phyloP scores from a whole-genome alignment of 2,797 vertebrate genomes.

The Cynopterus sphinx region DNA sequence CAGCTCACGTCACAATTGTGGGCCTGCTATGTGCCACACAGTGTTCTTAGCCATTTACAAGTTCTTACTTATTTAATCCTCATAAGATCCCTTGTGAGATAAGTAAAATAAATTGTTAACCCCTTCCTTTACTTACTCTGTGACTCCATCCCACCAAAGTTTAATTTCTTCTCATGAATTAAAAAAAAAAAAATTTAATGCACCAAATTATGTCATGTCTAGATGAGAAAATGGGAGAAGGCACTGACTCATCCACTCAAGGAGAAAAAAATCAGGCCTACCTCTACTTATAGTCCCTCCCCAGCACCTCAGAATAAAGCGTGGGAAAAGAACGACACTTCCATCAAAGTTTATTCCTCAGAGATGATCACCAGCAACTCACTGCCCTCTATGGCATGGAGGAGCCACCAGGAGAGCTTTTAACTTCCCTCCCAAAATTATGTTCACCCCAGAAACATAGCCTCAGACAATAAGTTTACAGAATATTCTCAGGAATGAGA shows the following conservation, averaged over 20 bases:
- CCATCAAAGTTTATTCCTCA: slow-evolving; percentile 58
- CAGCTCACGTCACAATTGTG: fast-evolving
- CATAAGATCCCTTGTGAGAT: not conserved
- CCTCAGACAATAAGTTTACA: not conserved
- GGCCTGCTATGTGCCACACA: not conserved
- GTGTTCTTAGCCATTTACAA: not conserved
- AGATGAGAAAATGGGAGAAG: not conserved
- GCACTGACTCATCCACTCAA: not conserved
- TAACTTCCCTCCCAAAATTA: not conserved
- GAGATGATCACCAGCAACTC: not conserved
- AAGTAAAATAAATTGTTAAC: not conserved
- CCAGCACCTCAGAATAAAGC: not conserved
- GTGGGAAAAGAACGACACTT: not conserved
- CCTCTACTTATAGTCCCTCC: not conserved
- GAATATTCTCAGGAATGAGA: not conserved
- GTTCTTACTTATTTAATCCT: not conserved
- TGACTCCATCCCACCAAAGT: not conserved
- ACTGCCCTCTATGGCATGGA: not conserved
- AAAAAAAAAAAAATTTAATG: not conserved
- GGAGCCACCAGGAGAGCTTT: not conserved
- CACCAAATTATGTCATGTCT: not conserved
- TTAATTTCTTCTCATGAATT: slow-evolving; percentile 14
- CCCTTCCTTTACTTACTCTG: not conserved
- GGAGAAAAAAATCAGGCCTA: not conserved
- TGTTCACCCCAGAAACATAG: not conserved